Evolutionary conservation across 2,888 invertebrate genomes (phyloP), one percentile per base, ranked within the genome.

Genomic region (Heliconius charithonia): DNA sequence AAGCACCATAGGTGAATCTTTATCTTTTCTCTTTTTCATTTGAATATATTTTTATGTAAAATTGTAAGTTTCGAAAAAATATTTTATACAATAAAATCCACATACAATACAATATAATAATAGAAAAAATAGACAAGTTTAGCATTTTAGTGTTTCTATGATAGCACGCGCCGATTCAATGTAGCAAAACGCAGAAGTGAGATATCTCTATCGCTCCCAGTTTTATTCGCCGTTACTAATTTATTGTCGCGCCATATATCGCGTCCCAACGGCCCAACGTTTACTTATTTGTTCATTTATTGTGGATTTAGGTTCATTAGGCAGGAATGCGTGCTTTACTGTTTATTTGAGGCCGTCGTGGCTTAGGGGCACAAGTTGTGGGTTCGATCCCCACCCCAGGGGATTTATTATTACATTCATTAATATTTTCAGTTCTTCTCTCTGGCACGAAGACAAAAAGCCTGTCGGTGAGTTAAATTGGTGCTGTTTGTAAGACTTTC

Each of bases 171-270:
- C 84, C 86, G 88, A 86, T 45, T 25, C 69, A 87, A 88, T 85
- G 87, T 85, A 86, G 27, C 27, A 63, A 27, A 27, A 63, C 86
- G 85, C 86, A 89, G 86, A 86, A 84, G 82, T 79, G 76, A 84
- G 87, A 89, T 90, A 90, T 89, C 89, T 88, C 83, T 90, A 90
- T 89, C 89, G 84, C 83, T 77, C 86, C 85, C 86, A 85, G 86
- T 85, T 86, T 85, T 86, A 86, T 86, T 86, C 82, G 85, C 87
- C 41, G 80, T 83, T 80, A 70, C 78, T 56, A 73, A 80, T 83
- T 80, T 82, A 80, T 77, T 78, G 76, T 76, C 59, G 70, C 78
- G 69, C 74, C 75, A 79, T 67, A 78, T 77, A 79, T 80, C 77
- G 63, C 7, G 27, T n/a, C 59, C 12, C 1, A n/a, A n/a, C 51